These are phyloP conservation scores for Melanerpes formicivorus DNA, from an alignment of 2,113 vertebrate genomes.

Conservation along the genomic window DNA sequence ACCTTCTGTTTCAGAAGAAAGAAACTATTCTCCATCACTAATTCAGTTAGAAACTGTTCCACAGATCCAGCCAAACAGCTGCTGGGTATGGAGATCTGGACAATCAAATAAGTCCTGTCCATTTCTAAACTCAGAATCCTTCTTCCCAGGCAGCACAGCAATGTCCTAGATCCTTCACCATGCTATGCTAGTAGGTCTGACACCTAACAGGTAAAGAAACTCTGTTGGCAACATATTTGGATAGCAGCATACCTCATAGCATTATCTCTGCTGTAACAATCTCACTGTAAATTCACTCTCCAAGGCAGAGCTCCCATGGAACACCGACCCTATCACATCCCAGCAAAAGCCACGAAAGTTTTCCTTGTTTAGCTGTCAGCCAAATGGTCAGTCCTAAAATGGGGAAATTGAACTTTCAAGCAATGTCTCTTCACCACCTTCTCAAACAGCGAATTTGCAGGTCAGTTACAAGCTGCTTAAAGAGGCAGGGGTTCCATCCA, in stretches of 20 bases:
- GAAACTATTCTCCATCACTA: constrained; percentile 44
- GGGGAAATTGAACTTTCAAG: not conserved
- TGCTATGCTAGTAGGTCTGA: not conserved
- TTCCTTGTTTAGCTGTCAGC: not conserved
- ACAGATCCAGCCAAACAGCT: constrained; percentile 32
- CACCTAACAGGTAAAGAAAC: not conserved
- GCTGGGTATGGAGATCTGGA: constrained; percentile 14
- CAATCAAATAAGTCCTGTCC: constrained; percentile 18
- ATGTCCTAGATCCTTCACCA: not conserved
- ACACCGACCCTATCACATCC: not conserved
- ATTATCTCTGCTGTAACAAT: not conserved
- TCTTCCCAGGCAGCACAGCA: not conserved
- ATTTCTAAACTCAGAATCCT: not conserved
- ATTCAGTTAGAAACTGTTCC: constrained; percentile 43
- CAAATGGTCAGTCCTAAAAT: not conserved
- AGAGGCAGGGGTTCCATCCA: not conserved
- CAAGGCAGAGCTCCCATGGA: not conserved
- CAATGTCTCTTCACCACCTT: not conserved
- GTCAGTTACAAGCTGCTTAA: not conserved
- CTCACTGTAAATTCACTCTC: not conserved
- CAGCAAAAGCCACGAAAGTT: not conserved
- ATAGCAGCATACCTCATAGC: not conserved
- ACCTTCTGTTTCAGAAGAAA: constrained; percentile 52
- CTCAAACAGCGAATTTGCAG: not conserved
- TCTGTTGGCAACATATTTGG: not conserved